Conservation (phyloP, 2,888 invertebrate species). For the Drosophila fulvimacula region DNA sequence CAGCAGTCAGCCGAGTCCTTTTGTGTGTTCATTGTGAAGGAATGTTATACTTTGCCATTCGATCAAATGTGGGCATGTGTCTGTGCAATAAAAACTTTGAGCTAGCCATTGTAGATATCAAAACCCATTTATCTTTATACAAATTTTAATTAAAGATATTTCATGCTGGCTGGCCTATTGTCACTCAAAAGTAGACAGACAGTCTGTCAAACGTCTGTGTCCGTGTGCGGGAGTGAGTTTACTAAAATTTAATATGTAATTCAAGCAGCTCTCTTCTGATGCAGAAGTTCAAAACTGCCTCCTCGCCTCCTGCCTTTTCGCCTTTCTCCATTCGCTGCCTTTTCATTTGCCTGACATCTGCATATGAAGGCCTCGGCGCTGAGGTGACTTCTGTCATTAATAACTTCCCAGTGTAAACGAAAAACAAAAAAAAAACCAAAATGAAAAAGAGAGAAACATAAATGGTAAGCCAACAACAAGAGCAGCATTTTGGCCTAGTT, state of each 20-base stretch:
- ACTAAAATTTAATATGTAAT: slow-evolving; percentile 46
- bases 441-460: slow-evolving; percentile 13
- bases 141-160: slow-evolving; percentile 76
- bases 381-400: slow-evolving; percentile 71
- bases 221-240: background rate
- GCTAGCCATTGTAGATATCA: slow-evolving; percentile 65
- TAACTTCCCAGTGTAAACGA: slow-evolving; percentile 57
- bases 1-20: slow-evolving; percentile 9
- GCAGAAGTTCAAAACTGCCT: slow-evolving; percentile 41
- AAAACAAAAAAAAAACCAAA: background rate
- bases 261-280: slow-evolving; percentile 62
- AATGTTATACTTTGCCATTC: slow-evolving; percentile 54
- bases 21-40: slow-evolving; percentile 63
- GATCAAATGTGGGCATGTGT: slow-evolving; percentile 52
- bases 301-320: background rate
- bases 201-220: slow-evolving; percentile 16
- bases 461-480: slow-evolving; percentile 15
- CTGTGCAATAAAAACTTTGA: slow-evolving; percentile 72
- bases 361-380: slow-evolving; percentile 58
- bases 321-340: background rate
- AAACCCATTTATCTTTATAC: slow-evolving; percentile 78
- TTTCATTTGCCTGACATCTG: slow-evolving; percentile 49
- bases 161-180: slow-evolving; percentile 77
- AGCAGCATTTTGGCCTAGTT: slow-evolving; percentile 52
- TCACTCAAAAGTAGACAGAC: slow-evolving; percentile 34